Evolutionary conservation across 2,113 vertebrate genomes (phyloP).

Genomic region (Coracopsis vasa): DNA sequence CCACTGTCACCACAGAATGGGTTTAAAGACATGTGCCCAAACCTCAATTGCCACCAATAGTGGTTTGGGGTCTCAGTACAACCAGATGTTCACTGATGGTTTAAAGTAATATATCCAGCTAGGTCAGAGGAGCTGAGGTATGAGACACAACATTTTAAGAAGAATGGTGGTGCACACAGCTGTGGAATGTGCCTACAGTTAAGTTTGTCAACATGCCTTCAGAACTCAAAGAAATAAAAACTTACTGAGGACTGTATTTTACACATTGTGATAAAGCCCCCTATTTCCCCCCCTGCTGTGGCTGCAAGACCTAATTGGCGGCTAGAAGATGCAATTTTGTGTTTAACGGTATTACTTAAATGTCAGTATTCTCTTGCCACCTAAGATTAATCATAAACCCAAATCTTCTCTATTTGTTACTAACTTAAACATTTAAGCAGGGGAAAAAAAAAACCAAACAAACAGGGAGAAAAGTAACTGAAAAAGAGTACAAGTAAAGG

Average conservation of each 20-base stretch:
- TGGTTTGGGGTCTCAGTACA: not conserved
- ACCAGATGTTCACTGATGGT: not conserved
- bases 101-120: not conserved
- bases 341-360: not conserved
- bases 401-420: not conserved
- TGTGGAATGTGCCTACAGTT: not conserved
- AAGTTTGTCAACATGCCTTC: not conserved
- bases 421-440: not conserved
- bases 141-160: not conserved
- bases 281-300: not conserved
- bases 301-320: not conserved
- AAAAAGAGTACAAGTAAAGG: not conserved
- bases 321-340: not conserved
- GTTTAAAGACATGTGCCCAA: not conserved
- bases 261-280: not conserved
- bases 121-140: not conserved
- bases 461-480: not conserved
- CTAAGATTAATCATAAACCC: not conserved
- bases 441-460: not conserved
- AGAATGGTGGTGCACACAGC: not conserved
- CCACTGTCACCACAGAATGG: not conserved
- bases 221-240: not conserved
- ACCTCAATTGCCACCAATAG: not conserved
- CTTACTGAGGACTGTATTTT: not conserved
- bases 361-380: not conserved